These are phyloP conservation scores for Platyscapa corneri DNA, from an alignment of 1,140 invertebrate species.

Conservation along the genomic window DNA sequence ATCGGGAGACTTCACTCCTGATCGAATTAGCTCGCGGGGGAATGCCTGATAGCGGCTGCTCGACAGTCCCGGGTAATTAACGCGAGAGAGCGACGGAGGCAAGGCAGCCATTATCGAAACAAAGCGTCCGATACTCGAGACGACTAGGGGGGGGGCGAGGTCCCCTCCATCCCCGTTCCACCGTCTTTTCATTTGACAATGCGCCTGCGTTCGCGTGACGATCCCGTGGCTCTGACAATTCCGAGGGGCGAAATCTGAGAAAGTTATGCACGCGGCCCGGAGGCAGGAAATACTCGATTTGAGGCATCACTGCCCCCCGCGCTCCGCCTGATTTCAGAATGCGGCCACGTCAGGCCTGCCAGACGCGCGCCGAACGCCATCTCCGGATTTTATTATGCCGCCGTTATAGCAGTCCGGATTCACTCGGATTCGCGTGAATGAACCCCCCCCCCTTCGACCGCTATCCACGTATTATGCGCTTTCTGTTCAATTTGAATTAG, in stretches of 20 bases:
- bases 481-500: too few species aligned
- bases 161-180: not conserved
- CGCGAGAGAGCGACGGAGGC: conserved; percentile 39
- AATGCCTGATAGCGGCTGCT: conserved; percentile 68
- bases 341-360: not conserved
- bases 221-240: not conserved
- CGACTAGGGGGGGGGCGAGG: not conserved
- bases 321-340: not conserved
- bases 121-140: conserved; percentile 58
- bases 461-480: too few species aligned
- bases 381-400: not conserved
- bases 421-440: too few species aligned
- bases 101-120: conserved; percentile 72
- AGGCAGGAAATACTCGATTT: not conserved
- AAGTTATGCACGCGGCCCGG: conserved; percentile 1
- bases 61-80: conserved; percentile 74
- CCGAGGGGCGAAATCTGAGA: conserved; percentile 22
- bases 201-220: conserved; percentile 32
- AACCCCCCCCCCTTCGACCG: too few species aligned
- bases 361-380: not conserved
- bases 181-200: conserved; percentile 48
- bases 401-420: too few species aligned
- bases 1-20: conserved; percentile 68
- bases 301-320: not conserved
- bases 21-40: conserved; percentile 73